Conservation (phyloP, 35 echinoderm and acorn worm species). For the Apostichopus californicus region DNA sequence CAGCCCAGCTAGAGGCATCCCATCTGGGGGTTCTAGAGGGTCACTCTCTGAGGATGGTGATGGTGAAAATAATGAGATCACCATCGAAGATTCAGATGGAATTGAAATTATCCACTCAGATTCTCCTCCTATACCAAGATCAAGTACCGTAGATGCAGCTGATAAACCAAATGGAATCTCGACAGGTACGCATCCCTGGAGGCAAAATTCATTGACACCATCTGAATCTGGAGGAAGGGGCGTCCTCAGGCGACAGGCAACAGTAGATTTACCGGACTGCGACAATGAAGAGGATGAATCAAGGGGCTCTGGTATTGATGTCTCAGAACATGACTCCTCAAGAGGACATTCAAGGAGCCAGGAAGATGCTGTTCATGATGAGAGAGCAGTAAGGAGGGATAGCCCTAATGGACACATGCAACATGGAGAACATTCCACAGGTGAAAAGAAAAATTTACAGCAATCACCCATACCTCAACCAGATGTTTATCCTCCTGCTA, state of each 20-base stretch:
- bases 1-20: slow-evolving; percentile 67
- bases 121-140: slow-evolving; percentile 8
- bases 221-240: slow-evolving; percentile 51
- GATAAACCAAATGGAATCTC: slow-evolving; percentile 3
- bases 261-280: slow-evolving; percentile 57
- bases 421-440: slow-evolving; percentile 33
- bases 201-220: slow-evolving; percentile 53
- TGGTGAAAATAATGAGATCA: neutral
- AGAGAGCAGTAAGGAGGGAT: neutral
- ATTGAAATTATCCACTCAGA: slow-evolving; percentile 30
- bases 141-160: slow-evolving; percentile 18
- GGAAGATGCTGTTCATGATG: neutral
- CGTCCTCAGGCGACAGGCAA: slow-evolving; percentile 53
- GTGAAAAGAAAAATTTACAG: slow-evolving; percentile 33
- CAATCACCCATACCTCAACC: neutral
- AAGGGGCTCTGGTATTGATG: neutral
- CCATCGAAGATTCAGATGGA: slow-evolving; percentile 33
- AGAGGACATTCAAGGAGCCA: neutral
- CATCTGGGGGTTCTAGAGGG: neutral
- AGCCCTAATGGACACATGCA: neutral
- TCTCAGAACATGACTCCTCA: neutral
- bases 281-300: slow-evolving; percentile 31
- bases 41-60: slow-evolving; percentile 44
- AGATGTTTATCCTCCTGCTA: slow-evolving; percentile 25
- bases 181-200: slow-evolving; percentile 12